Evolutionary conservation across 2,113 vertebrate genomes (phyloP).

Genomic region (Helogale parvula): DNA sequence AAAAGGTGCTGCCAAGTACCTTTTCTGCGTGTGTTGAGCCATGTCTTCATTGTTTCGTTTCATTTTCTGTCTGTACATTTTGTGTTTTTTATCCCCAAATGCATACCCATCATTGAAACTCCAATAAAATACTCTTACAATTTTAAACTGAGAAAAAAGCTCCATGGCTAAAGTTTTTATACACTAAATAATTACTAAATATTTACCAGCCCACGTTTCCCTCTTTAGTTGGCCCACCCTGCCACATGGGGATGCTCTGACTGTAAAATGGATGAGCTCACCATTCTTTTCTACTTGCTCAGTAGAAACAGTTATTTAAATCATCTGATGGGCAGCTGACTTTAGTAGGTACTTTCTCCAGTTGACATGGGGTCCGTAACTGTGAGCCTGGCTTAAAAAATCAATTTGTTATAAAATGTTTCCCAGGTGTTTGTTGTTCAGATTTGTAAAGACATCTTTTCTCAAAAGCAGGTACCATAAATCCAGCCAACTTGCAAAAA

Average conservation of each 20-base stretch:
- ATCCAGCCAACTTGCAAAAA: not conserved
- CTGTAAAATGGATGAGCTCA: constrained; percentile 42
- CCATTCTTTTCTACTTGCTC: constrained; percentile 49
- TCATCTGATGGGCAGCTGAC: constrained; percentile 26
- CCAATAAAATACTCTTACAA: not conserved
- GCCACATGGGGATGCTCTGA: constrained; percentile 42
- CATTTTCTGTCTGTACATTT: not conserved
- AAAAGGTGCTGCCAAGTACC: not conserved
- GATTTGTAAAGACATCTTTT: not conserved
- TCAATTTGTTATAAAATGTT: constrained; percentile 3
- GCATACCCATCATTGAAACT: not conserved
- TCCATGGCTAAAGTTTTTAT: constrained; percentile 33
- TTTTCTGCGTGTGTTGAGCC: not conserved
- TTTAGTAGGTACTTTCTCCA: not conserved
- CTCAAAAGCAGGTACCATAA: not conserved
- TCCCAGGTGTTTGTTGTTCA: not conserved
- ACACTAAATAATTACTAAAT: constrained; percentile 15
- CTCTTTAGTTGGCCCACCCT: constrained; percentile 31
- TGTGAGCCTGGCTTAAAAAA: constrained; percentile 18
- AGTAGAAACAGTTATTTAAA: constrained; percentile 11
- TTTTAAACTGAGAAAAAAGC: constrained; percentile 44
- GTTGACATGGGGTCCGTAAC: not conserved
- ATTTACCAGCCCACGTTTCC: not conserved
- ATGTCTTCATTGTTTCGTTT: constrained; percentile 1
- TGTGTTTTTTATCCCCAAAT: constrained; percentile 26